These are phyloP conservation scores for Pollenia labialis DNA, from an alignment of 2,888 invertebrate species.

Conservation along the genomic window DNA sequence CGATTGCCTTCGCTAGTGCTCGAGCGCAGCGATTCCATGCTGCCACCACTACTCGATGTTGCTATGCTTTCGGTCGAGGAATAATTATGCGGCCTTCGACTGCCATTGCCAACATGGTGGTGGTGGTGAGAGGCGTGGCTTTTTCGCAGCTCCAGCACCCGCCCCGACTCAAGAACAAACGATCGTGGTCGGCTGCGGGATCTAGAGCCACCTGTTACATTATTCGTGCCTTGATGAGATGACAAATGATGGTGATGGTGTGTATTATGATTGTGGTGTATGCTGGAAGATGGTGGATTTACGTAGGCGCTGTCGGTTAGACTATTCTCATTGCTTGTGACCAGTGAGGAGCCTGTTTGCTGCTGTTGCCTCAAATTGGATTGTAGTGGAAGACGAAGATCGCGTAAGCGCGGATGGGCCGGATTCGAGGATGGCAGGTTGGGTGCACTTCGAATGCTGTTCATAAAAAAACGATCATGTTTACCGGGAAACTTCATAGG, in stretches of 20 bases:
- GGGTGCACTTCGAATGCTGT: constrained; percentile 92
- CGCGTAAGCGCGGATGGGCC: constrained; percentile 89
- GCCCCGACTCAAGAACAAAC: constrained; percentile 87
- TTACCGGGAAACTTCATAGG: constrained; percentile 92
- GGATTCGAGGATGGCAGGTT: constrained; percentile 89
- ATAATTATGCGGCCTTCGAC: constrained; percentile 80
- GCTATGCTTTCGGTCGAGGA: constrained; percentile 94
- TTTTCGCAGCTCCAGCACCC: constrained; percentile 90
- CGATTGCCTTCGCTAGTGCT: constrained; percentile 94
- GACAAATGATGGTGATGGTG: constrained; percentile 82
- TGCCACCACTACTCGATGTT: constrained; percentile 93
- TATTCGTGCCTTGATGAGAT: constrained; percentile 85
- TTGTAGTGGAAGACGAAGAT: constrained; percentile 90
- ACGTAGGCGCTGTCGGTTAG: constrained; percentile 82
- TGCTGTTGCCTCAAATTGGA: constrained; percentile 85
- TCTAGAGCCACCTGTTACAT: constrained; percentile 67
- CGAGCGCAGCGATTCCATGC: constrained; percentile 94
- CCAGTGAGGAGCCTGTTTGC: constrained; percentile 75
- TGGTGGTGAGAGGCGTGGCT: constrained; percentile 82
- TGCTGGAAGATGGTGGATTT: constrained; percentile 79
- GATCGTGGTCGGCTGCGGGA: constrained; percentile 88
- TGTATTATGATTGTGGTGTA: constrained; percentile 71
- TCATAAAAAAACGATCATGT: constrained; percentile 87
- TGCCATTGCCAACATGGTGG: constrained; percentile 84
- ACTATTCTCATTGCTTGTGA: constrained; percentile 81